A percentile compares a stretch with the other conserved stretches of the same genome.
These are phyloP conservation scores for Dendrocincla tyrannina DNA, from an alignment of 2,797 vertebrate species.

Conservation along the genomic window DNA sequence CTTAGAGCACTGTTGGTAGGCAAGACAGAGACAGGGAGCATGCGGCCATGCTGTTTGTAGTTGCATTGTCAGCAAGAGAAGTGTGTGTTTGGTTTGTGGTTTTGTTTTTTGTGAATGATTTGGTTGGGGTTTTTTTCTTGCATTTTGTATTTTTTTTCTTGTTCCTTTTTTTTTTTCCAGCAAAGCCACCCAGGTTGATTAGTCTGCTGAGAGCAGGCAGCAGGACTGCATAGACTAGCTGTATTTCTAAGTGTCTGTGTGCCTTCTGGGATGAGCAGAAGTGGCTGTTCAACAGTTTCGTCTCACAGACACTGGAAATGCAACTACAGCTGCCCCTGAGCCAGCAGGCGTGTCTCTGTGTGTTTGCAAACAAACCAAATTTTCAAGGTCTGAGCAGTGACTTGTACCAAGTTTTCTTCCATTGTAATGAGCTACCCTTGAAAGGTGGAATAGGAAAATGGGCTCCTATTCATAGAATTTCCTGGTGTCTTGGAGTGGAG, in stretches of 20 bases:
- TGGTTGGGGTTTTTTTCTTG: not conserved
- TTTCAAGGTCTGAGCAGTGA: not conserved
- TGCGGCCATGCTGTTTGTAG: not conserved
- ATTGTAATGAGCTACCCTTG: not conserved
- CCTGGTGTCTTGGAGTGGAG: not conserved
- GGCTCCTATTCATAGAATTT: not conserved
- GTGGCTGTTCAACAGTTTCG: not conserved
- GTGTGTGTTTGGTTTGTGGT: not conserved
- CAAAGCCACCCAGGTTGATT: not conserved
- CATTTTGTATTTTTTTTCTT: accelerated
- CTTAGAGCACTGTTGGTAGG: not conserved
- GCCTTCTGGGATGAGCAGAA: not conserved
- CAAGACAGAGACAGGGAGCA: not conserved
- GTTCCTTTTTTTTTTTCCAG: not conserved
- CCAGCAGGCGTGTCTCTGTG: not conserved
- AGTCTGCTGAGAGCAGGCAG: not conserved
- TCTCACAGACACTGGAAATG: not conserved
- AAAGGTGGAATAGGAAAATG: not conserved
- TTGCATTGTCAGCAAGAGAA: not conserved
- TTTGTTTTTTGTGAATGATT: not conserved
- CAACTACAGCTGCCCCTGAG: not conserved
- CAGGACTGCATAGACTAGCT: not conserved
- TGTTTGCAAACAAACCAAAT: not conserved
- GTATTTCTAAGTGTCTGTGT: not conserved
- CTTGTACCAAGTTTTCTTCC: accelerated